Conservation (phyloP, 2,888 invertebrate species). For the Drosophila bunnanda region DNA sequence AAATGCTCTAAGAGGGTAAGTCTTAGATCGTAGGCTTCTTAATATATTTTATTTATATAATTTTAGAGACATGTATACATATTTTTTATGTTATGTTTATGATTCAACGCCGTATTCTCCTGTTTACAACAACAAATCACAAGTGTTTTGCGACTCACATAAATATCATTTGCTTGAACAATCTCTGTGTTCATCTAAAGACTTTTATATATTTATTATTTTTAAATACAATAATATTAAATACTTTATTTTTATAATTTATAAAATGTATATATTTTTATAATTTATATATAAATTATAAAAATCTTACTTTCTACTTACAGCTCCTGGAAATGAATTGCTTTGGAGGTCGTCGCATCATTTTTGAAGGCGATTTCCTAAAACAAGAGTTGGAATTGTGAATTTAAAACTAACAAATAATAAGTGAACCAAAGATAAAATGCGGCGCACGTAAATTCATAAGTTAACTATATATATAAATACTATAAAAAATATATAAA, state of each 20-base stretch:
- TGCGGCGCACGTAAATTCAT: constrained; percentile 2
- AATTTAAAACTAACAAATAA: constrained; percentile 28
- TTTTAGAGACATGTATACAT: too few species aligned
- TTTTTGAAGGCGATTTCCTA: constrained; percentile 19
- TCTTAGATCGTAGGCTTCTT: background rate
- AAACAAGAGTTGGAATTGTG: constrained; percentile 18
- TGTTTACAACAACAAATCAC: background rate
- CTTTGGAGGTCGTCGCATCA: constrained; percentile 16
- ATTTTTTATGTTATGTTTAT: too few species aligned
- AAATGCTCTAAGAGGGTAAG: constrained; percentile 82
- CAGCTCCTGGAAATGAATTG: constrained; percentile 24
- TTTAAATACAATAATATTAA: too few species aligned
- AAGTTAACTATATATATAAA: constrained; percentile 12
- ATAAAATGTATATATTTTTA: too few species aligned
- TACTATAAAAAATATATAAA: background rate
- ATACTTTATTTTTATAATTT: too few species aligned
- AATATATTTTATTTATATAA: too few species aligned
- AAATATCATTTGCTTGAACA: background rate
- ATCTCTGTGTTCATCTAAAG: too few species aligned
- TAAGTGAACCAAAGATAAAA: constrained; percentile 12
- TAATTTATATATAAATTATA: background rate
- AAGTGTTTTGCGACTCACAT: background rate
- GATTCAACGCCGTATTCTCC: too few species aligned
- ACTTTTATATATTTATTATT: too few species aligned
- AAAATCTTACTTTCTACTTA: background rate